Evolutionary conservation across 2,888 invertebrate genomes (phyloP), one percentile per base, ranked within the genome.

Genomic region (Dromius quadrimaculatus): DNA sequence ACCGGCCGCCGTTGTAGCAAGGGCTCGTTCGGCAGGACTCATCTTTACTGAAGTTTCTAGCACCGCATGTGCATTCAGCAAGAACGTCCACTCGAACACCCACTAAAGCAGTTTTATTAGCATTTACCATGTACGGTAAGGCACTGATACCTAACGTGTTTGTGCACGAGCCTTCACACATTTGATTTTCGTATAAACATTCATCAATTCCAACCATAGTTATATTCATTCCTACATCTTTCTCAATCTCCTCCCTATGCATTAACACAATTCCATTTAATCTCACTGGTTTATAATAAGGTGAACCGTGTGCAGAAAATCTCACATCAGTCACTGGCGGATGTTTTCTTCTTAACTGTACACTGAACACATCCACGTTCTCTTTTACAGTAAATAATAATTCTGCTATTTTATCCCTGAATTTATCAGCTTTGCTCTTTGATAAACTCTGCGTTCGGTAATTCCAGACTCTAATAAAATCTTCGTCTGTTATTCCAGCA

Each of bases 131-230:
- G 78, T 95, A 95, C 0, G 95, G 95, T 73, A 94, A 85, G 76
- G 92, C 90, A 80, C 93, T 94, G 76, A 94, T 94, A 79, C 94
- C 94, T 73, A 98, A 85, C 13, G 91, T 89, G 83, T 98, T 98
- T 17, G 96, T 95, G 82, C 98, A 98, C 66, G 97, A 97, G 8
- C 96, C 96, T 84, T 97, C 96, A 82, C 96, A 97, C 88, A 93
- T 93, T 81, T 93, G 92, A 81, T 95, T 95, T 85, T 97, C 96
- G 81, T 95, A 94, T 72, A 96, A 86, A 81, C 96, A 97, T 84
- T 97, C 96, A 78, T 97, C 98, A 76, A 99, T 97, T 73, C 97
- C 97, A 13, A 98, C 97, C 97, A 97, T 97, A 9, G 95, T 95
- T 71, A 98, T 95, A 80, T 95, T 95, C 72, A 97, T 93, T 43